Base-by-base conservation (phyloP, 2,888 invertebrate species). In the Creontiades dilutus region DNA sequence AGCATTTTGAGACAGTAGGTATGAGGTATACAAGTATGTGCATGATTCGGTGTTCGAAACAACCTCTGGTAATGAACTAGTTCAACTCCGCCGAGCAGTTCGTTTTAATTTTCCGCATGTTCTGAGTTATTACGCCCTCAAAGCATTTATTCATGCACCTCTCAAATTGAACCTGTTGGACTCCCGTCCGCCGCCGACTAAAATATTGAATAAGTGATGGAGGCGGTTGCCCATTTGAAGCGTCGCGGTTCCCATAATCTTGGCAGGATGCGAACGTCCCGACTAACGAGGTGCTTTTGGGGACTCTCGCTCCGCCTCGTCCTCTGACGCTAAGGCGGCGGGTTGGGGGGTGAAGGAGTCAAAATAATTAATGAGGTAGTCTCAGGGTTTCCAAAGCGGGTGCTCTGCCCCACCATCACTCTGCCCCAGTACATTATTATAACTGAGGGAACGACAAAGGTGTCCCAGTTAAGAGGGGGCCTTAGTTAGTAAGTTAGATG, bases 341-440 rank as follows among this genome's bases (percentile, higher is more conserved):
- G 16, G 78, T 0, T 19, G 78, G 78, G 37, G 78, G 78, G 47
- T 37, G 75, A 75, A 75, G 75, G 75, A 75, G 78, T 78, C 78
- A 78, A 78, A 78, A 78, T 78, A 78, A 78, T 78, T 78, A 78
- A 78, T 78, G 78, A 78, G 78, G 68, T 19, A 78, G 78, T 78
- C 47, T 46, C 16, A 78, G 78, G 78, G 78, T 78, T 47, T 78
- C 78, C 78, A 47, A 78, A 78, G 78, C 78, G 37, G 76, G n/a
- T 16, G 19, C 19, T 23, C 68, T 68, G 68, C 68, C 68, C 19
- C 23, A 13, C 68, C 68, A 68, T 68, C 68, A 68, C 23, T 68
- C 68, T 9, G 28, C 47, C 46, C 16, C 78, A 46, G 78, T 19
- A 47, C 78, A 78, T 78, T 78, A 78, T 78, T 78, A 78, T 78